Evolutionary conservation across 2,888 invertebrate genomes (phyloP).

Genomic region (Diadegma fenestrale): DNA sequence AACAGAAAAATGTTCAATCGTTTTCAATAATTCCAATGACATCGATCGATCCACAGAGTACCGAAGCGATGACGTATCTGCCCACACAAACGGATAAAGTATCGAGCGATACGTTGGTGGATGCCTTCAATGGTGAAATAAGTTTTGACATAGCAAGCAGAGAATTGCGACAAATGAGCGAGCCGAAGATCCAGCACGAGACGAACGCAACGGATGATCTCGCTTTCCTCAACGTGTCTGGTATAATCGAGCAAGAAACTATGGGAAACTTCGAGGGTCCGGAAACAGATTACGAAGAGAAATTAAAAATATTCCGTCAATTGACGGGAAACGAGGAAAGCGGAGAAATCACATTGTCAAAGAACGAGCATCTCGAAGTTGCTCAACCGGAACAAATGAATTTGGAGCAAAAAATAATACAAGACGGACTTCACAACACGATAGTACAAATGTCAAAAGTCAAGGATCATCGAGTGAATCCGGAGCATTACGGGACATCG

Average conservation of each 20-base stretch:
- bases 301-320: conserved; percentile 73
- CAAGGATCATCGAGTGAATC: conserved; percentile 38
- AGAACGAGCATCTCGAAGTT: conserved; percentile 35
- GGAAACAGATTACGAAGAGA: conserved; percentile 69
- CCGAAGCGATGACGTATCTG: conserved; percentile 73
- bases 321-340: conserved; percentile 39
- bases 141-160: conserved; percentile 67
- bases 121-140: conserved; percentile 65
- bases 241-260: conserved; percentile 66
- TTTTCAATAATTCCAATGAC: conserved; percentile 77
- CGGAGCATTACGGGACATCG: conserved; percentile 66
- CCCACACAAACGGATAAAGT: conserved; percentile 68
- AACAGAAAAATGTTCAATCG: conserved; percentile 70
- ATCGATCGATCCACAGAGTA: conserved; percentile 68
- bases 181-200: conserved; percentile 58
- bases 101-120: conserved; percentile 56
- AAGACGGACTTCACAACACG: conserved; percentile 77
- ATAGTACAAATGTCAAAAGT: conserved; percentile 78
- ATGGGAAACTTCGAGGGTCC: conserved; percentile 72
- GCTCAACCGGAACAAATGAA: conserved; percentile 65
- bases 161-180: conserved; percentile 65
- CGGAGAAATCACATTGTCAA: conserved; percentile 22
- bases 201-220: conserved; percentile 66
- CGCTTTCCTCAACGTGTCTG: conserved; percentile 63
- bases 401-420: conserved; percentile 79